A percentile compares a stretch with the other conserved stretches of the same genome.
These are phyloP conservation scores for Dicyrtoma fusca DNA, from an alignment of 2,888 invertebrate genomes.

Conservation along the genomic window DNA sequence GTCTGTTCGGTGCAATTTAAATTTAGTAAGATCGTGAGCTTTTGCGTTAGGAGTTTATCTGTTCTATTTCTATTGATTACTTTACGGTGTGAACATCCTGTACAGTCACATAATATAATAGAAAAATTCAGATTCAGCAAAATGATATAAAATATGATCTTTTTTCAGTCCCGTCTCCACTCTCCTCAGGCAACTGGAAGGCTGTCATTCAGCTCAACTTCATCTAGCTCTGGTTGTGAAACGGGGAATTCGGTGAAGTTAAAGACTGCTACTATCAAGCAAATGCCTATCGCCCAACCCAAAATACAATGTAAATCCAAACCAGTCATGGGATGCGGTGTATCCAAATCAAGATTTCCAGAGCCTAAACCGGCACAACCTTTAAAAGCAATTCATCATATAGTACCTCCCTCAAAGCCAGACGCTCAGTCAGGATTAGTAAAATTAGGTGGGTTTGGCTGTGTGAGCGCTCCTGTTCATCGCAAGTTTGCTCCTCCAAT, in stretches of 20 bases:
- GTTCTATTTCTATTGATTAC: no score
- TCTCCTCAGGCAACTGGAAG: conserved; percentile 2
- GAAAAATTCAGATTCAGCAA: background rate
- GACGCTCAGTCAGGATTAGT: background rate
- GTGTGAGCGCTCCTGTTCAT: conserved; percentile 40
- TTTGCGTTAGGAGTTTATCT: no score
- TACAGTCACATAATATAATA: background rate
- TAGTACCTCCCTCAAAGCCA: background rate
- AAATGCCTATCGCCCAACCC: background rate
- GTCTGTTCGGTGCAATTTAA: no score
- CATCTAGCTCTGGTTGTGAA: conserved; percentile 17
- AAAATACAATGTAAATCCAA: background rate
- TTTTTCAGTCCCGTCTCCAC: background rate
- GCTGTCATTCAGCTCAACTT: conserved; percentile 31
- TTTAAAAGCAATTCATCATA: conserved; percentile 30
- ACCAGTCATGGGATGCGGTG: background rate
- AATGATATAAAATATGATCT: background rate
- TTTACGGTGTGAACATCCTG: no score
- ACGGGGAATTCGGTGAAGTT: background rate
- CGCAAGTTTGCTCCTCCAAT: conserved; percentile 41
- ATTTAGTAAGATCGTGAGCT: no score
- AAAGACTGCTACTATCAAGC: background rate
- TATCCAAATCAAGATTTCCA: background rate
- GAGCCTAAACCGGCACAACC: conserved; percentile 15
- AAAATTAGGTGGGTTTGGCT: conserved; percentile 7